phyloP scores from a whole-genome alignment of 2,888 invertebrate species.

The Epirrhoe tristata region DNA sequence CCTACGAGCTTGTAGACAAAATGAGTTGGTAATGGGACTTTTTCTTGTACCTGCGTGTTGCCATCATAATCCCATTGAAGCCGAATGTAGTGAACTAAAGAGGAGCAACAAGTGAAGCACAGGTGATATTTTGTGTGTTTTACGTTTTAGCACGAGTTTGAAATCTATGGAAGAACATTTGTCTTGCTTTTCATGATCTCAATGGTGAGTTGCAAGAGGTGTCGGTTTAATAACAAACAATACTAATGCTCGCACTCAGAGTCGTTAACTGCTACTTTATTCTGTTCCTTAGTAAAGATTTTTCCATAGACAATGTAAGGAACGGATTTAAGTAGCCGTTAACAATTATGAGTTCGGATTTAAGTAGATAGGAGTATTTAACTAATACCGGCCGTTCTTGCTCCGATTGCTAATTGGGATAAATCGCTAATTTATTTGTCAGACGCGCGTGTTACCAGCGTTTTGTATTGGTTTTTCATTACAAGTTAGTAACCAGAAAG shows the following conservation, averaged over 20 bases:
- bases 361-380: not conserved
- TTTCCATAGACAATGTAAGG: no score
- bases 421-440: slow-evolving; percentile 11
- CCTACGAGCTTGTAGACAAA: not conserved
- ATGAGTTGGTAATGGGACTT: not conserved
- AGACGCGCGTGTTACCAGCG: slow-evolving; percentile 14
- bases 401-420: not conserved
- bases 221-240: no score
- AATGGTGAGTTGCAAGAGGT: no score
- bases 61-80: no score
- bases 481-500: slow-evolving; percentile 31
- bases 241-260: no score
- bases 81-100: no score
- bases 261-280: no score
- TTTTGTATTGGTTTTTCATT: slow-evolving; percentile 23
- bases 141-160: not conserved
- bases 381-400: not conserved
- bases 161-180: not conserved
- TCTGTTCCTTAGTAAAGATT: no score
- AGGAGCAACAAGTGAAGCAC: not conserved
- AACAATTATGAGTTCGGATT: no score
- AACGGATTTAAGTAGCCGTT: no score
- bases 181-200: no score
- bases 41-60: not conserved
- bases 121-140: not conserved